Conservation (phyloP, 2,888 invertebrate species). For the Bombylius discolor region DNA sequence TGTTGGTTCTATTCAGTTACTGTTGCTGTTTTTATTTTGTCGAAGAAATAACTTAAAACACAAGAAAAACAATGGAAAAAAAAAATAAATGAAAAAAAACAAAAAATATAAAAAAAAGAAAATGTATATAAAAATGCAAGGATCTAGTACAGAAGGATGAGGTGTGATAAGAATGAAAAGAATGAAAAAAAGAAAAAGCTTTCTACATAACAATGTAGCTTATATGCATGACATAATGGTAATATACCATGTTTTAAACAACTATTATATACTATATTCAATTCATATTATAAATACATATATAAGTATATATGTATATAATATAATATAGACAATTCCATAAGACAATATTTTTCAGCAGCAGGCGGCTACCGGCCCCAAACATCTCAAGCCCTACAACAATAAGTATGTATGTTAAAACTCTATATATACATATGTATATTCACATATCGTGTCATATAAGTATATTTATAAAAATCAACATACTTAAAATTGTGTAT, state of each 20-base stretch:
- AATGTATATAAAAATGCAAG: neutral
- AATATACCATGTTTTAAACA: too few species aligned
- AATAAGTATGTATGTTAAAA: neutral
- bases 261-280: neutral
- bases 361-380: neutral
- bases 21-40: too few species aligned
- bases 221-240: too few species aligned
- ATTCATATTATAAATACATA: neutral
- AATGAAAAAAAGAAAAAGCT: neutral
- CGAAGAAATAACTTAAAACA: too few species aligned
- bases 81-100: too few species aligned
- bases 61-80: too few species aligned
- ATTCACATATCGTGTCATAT: neutral
- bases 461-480: neutral
- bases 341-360: neutral
- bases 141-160: too few species aligned
- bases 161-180: neutral
- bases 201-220: neutral
- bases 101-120: too few species aligned
- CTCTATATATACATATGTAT: neutral
- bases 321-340: too few species aligned
- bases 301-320: neutral
- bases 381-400: neutral
- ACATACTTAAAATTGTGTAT: too few species aligned
- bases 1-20: too few species aligned